Evolutionary conservation across 2,113 vertebrate species (phyloP), one percentile per base, ranked within the genome.

Genomic region (Tretioscincus oriximinensis): DNA sequence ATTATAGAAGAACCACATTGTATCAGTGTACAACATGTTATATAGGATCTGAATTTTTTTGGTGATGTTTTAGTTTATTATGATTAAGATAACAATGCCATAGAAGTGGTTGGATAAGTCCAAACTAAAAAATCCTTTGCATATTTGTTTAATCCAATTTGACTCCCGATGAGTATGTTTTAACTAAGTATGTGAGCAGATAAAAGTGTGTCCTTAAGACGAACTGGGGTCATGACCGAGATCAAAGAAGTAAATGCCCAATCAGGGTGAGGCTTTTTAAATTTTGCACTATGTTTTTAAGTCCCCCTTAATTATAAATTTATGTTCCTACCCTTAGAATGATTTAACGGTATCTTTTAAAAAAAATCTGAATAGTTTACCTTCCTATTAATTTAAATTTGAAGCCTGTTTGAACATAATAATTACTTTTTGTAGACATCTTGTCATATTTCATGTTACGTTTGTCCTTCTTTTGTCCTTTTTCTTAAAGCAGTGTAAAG

Each of bases 401-500:
- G 11, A 61, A 22, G 69, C 61, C 5, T 76, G 22, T 54, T 11
- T 60, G 47, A 65, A 7, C 22, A 6, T 24, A 24, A 11, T 76
- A 47, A 35, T 26, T 81, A 18, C 45, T 68, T 24, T 75, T 47
- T 41, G 35, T 67, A 67, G 26, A 4, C n/a, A 22, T 22, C 67
- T n/a, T 78, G 29, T 81, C 65, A 82, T 85, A 73, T 71, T 74
- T 84, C 10, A 0, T 85, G 85, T 90, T 71, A 89, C 86, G 83
- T 77, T 87, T 86, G 93, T 68, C 11, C 90, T 95, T 78, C 95
- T 95, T 94, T 92, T 92, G 81, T 95, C 85, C 92, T 92, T 94
- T 45, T 93, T 86, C 91, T 88, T 85, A 85, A 96, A 97, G 96
- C 95, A 83, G 75, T 95, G 94, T 94, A 96, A 95, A 93, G 95